Base-by-base conservation (phyloP, 1,140 invertebrate genomes). In the Vanessa tameamea region DNA sequence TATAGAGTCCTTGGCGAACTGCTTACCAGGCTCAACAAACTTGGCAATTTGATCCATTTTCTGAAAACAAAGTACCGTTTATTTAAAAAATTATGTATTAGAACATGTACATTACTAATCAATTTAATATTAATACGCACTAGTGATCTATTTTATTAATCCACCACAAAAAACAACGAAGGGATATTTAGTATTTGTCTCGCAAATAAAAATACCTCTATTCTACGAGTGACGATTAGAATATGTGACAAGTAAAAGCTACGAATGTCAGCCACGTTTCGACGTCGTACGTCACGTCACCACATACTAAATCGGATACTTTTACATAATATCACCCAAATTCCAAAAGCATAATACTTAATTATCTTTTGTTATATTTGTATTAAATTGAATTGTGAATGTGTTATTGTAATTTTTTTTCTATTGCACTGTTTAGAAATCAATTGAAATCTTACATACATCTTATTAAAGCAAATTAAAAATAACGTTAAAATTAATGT, bases 1-100 rank as follows among this genome's bases (percentile, higher is more conserved):
- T 79, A 98, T 95, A 15, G 99, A 99, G 92, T 99, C 99, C 93
- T 99, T 99, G 82, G 98, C 95, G 92, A 99, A 99, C 85, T 98
- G 97, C 83, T 97, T 96, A 69, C 96, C 97, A 81, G 99, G 99
- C 91, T 99, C 98, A 75, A 99, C 94, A 83, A 99, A 97, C 92
- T 97, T 97, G 84, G 97, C 96, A 83, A 99, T 96, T 95, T 99
- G 98, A 96, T 99, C 99, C 99, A 99, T 99, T 92, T 90, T 93
- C 89, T 91, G 86, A 76, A 91, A 91, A 72, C 26, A 55, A 12
- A 64, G 47, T 7, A 61, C 31, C 26, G 37, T n/a, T 12, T 61
- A 31, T 31, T 37, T 37, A 15, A 37, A 8, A 61, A 31, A 61
- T 37, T 15, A 15, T 61, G 57, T 37, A 37, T 61, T 37, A 37